Evolutionary conservation across 2,888 invertebrate genomes (phyloP).

Genomic region (Amphipoea oculea): DNA sequence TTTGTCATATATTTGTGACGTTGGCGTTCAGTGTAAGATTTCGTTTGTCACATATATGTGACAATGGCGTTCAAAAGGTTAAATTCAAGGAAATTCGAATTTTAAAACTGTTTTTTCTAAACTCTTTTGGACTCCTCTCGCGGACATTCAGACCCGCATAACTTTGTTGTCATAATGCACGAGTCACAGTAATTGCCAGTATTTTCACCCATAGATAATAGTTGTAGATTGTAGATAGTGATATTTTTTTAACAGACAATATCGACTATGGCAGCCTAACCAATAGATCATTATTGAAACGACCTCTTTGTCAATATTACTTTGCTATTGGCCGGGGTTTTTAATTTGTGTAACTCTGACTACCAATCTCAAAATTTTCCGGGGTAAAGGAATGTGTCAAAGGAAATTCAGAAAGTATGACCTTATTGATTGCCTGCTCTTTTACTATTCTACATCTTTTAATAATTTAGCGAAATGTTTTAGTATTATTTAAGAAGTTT

Average conservation of each 20-base stretch:
- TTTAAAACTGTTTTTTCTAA: neutral
- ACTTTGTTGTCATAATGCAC: constrained; percentile 32
- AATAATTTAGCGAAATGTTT: neutral
- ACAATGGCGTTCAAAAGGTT: too few species aligned
- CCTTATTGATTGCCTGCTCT: neutral
- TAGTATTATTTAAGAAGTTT: neutral
- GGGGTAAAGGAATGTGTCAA: neutral
- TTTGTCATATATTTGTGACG: too few species aligned
- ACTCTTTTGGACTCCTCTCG: neutral
- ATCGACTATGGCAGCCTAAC: constrained; percentile 6
- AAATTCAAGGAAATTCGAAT: neutral
- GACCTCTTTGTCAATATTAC: constrained; percentile 55
- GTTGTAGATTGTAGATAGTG: constrained; percentile 26
- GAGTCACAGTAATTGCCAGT: constrained; percentile 34
- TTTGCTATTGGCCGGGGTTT: neutral
- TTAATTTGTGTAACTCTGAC: neutral
- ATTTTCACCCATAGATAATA: constrained; percentile 38
- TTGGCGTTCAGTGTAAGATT: too few species aligned
- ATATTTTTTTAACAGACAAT: constrained; percentile 14
- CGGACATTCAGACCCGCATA: constrained; percentile 38
- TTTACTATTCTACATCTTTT: neutral
- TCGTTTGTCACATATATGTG: too few species aligned
- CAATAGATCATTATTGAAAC: constrained; percentile 58
- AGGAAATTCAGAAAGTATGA: neutral
- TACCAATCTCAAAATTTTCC: neutral